A percentile compares a stretch with the other conserved stretches of the same genome.
Conservation (phyloP, 2,888 invertebrate genomes). For the Lepidocyrtoides sp. region DNA sequence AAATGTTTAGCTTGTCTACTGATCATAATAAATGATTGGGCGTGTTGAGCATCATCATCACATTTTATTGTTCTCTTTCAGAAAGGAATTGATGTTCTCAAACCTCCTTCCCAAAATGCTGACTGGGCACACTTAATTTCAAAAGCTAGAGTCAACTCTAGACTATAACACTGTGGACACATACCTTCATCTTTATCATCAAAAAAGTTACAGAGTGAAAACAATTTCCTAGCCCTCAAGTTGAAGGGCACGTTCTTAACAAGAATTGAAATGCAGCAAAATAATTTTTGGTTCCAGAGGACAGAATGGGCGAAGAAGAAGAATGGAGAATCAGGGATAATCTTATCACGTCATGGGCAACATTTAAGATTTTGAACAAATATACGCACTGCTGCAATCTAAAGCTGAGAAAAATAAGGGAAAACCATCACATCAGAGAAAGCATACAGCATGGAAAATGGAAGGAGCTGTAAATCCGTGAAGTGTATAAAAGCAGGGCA, state of each 20-base stretch:
- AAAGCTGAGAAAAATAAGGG: slow-evolving; percentile 22
- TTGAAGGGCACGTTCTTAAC: slow-evolving; percentile 52
- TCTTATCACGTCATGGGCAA: slow-evolving; percentile 55
- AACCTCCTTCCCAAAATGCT: not conserved
- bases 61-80: slow-evolving; percentile 37
- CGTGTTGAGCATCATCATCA: slow-evolving; percentile 29
- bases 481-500: slow-evolving; percentile 40
- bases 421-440: slow-evolving; percentile 20
- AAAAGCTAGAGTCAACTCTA: not conserved
- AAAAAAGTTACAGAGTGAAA: not conserved
- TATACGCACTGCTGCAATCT: slow-evolving; percentile 30
- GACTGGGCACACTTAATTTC: slow-evolving; percentile 53
- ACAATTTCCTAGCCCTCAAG: slow-evolving; percentile 26
- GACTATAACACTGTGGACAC: not conserved
- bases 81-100: not conserved
- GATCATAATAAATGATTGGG: not conserved
- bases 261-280: slow-evolving; percentile 10
- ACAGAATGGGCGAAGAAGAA: not conserved
- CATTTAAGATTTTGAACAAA: slow-evolving; percentile 62
- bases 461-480: slow-evolving; percentile 10
- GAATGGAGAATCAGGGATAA: slow-evolving; percentile 58
- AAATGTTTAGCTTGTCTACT: not conserved
- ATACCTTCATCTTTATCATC: not conserved
- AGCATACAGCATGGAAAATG: slow-evolving; percentile 5
- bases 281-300: not conserved